Percentiles rank a stretch among this genome's conserved stretches.
phyloP scores from a whole-genome alignment of 2,888 invertebrate genomes.

The Pedicia rivosa region DNA sequence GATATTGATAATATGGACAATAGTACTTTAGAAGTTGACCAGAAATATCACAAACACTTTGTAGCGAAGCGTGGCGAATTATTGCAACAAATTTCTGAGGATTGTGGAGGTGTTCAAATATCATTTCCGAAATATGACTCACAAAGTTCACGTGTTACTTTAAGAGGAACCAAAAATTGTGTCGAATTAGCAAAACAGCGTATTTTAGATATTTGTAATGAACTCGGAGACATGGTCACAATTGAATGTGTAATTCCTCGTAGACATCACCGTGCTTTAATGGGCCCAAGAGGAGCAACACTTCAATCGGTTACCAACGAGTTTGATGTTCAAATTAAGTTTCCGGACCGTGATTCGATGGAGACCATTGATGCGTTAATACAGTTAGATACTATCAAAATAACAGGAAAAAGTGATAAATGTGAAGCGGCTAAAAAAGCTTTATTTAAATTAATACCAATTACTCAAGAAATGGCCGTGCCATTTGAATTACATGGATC shows the following conservation, averaged over 20 bases:
- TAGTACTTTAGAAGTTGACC: slow-evolving; percentile 73
- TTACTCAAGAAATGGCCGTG: slow-evolving; percentile 67
- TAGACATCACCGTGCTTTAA: slow-evolving; percentile 83
- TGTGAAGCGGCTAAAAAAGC: slow-evolving; percentile 82
- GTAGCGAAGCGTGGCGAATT: slow-evolving; percentile 85
- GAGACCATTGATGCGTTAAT: slow-evolving; percentile 31
- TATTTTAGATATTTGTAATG: slow-evolving; percentile 78
- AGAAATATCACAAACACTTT: slow-evolving; percentile 88
- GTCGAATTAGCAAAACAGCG: slow-evolving; percentile 84
- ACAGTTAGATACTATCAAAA: slow-evolving; percentile 66
- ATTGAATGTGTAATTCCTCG: slow-evolving; percentile 74
- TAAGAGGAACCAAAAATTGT: slow-evolving; percentile 80
- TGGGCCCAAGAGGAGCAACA: slow-evolving; percentile 86
- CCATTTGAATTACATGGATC: slow-evolving; percentile 86
- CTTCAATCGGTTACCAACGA: slow-evolving; percentile 75
- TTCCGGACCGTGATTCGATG: slow-evolving; percentile 59
- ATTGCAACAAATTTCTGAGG: slow-evolving; percentile 77
- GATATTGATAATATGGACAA: slow-evolving; percentile 87
- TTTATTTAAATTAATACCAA: slow-evolving; percentile 67
- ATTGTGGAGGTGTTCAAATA: slow-evolving; percentile 88
- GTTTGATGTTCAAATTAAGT: slow-evolving; percentile 88
- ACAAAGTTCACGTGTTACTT: slow-evolving; percentile 55
- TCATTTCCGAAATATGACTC: slow-evolving; percentile 85
- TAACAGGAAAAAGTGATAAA: slow-evolving; percentile 78
- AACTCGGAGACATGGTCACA: slow-evolving; percentile 65